These are phyloP conservation scores for Medauroidea extradentata DNA, from an alignment of 1,140 invertebrate genomes.

Conservation along the genomic window DNA sequence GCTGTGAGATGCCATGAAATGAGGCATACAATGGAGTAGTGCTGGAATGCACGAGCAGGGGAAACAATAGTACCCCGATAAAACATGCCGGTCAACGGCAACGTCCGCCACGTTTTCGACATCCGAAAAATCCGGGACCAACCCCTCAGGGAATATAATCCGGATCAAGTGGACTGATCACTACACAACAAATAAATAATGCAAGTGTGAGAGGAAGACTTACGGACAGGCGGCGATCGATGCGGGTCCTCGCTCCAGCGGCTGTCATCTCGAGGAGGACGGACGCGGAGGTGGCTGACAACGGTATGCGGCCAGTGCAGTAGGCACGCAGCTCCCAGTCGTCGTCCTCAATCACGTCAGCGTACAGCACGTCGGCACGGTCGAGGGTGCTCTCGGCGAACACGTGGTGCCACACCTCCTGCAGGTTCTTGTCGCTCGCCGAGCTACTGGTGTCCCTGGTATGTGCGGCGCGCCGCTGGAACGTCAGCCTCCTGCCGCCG, in stretches of 20 bases:
- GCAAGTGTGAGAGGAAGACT: not conserved
- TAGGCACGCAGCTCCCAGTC: not conserved
- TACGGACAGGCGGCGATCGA: not conserved
- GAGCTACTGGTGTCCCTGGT: too few relatives aligned
- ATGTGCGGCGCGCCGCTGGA: not conserved
- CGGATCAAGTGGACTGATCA: too few relatives aligned
- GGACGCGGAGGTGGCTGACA: not conserved
- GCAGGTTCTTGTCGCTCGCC: not conserved
- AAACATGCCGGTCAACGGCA: too few relatives aligned
- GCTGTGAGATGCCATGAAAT: too few relatives aligned
- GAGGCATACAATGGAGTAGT: too few relatives aligned
- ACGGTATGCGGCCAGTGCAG: not conserved
- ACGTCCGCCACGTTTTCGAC: too few relatives aligned
- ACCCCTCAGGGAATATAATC: too few relatives aligned
- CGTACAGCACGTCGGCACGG: not conserved
- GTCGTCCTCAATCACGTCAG: not conserved
- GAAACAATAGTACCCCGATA: too few relatives aligned
- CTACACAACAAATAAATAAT: too few relatives aligned
- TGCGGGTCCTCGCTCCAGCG: not conserved
- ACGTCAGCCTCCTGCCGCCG: not conserved
- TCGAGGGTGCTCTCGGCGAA: not conserved
- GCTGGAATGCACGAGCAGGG: too few relatives aligned
- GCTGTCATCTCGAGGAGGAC: not conserved
- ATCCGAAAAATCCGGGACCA: too few relatives aligned
- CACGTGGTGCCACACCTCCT: constrained; percentile 6